Base-by-base conservation (phyloP, 2,113 vertebrate species). In the Dasyprocta punctata region DNA sequence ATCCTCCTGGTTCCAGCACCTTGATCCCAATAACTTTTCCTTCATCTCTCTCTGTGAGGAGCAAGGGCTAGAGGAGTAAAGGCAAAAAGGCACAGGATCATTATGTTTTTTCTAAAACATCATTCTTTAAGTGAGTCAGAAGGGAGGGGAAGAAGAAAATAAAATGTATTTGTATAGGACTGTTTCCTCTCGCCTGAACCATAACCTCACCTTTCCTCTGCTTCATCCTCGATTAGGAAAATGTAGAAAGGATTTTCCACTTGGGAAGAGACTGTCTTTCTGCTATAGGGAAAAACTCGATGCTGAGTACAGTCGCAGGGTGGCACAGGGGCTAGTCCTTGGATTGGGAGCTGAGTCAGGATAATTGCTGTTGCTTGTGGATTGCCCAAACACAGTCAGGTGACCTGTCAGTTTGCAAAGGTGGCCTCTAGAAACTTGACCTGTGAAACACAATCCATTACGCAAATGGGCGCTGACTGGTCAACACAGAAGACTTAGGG, bases 21-120 rank as follows among this genome's bases (percentile, higher is more conserved):
- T 96, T 30, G 4, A 91, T 84, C 87, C 96, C 96, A 91, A 63
- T 87, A 97, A 98, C 96, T 67, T 33, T 81, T 56, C 81, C 65
- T 86, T 98, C 95, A 69, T 92, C 87, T 52, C 0, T 49, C 93
- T 91, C 94, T 41, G 19, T 19, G 69, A 92, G 41, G 54, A 92
- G 89, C 52, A 41, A 75, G 16, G 30, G 28, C 92, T 41, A 5
- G 19, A 36, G 77, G 24, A 54, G n/a, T 10, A 47, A 82, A 81
- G 88, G 65, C 77, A 92, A 63, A 67, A 52, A 89, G n/a, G 11
- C 33, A 17, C 1, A 4, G 4, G 12, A 86, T 82, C 54, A 36
- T 82, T 63, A 5, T 19, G 41, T 54, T 82, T 84, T 58, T 84
- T 85, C 71, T 77, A 77, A 96, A 92, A 93, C 20, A 41, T 67